Conservation (phyloP, 2,888 invertebrate genomes). For the Minunthozetes semirufus region DNA sequence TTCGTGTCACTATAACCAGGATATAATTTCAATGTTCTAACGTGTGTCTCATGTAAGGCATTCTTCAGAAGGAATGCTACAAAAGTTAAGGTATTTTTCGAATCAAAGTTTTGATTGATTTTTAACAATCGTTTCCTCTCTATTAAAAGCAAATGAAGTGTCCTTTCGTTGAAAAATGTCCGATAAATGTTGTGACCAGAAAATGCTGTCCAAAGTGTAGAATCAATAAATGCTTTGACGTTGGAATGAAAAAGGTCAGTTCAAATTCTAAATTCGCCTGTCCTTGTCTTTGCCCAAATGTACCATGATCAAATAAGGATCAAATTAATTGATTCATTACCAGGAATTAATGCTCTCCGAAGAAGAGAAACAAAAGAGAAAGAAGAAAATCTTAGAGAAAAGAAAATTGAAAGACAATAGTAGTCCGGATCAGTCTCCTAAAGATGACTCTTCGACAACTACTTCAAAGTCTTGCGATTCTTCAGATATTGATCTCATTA, state of each 20-base stretch:
- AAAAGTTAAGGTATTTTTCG: not conserved
- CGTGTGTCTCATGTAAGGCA: not conserved
- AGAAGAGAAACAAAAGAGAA: conserved; percentile 77
- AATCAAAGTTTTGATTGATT: not conserved
- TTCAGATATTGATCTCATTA: too few relatives aligned
- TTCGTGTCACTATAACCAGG: not conserved
- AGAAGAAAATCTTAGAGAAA: conserved; percentile 71
- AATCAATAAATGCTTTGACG: not conserved
- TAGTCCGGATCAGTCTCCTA: too few relatives aligned
- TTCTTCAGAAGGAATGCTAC: not conserved
- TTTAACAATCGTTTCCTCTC: too few relatives aligned
- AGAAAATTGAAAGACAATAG: too few relatives aligned
- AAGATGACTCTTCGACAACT: too few relatives aligned
- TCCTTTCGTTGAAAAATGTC: not conserved
- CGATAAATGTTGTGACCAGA: not conserved
- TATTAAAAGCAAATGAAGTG: not conserved
- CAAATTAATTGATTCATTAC: too few relatives aligned
- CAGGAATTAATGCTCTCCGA: conserved; percentile 91
- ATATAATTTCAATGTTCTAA: not conserved
- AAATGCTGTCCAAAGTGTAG: not conserved
- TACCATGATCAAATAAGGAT: too few relatives aligned
- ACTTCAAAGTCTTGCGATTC: too few relatives aligned
- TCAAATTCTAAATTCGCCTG: too few relatives aligned
- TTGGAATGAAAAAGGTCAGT: not conserved
- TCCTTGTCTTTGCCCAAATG: too few relatives aligned